Conservation (phyloP, 1,140 invertebrate species). For the Heliconius congener region DNA sequence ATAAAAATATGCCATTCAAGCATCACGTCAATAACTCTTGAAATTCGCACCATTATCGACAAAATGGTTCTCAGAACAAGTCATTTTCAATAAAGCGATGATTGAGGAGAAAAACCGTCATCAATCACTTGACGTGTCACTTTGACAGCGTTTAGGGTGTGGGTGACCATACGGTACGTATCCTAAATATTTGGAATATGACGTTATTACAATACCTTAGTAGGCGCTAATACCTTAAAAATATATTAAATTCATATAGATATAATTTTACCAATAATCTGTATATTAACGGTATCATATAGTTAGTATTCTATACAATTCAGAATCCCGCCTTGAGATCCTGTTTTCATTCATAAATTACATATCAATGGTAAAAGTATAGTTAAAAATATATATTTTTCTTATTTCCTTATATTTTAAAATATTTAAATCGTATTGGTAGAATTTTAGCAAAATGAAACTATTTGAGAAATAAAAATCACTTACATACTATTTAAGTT, state of each 20-base stretch:
- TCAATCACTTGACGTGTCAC: slow-evolving; percentile 66
- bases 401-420: too few relatives aligned
- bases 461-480: too few relatives aligned
- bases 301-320: too few relatives aligned
- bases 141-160: slow-evolving; percentile 50
- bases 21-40: slow-evolving; percentile 39
- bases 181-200: slow-evolving; percentile 41
- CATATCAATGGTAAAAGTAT: too few relatives aligned
- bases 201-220: slow-evolving; percentile 41
- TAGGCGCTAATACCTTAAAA: background rate
- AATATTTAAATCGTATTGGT: too few relatives aligned
- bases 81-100: slow-evolving; percentile 77
- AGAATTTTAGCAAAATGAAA: too few relatives aligned
- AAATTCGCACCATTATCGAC: slow-evolving; percentile 53
- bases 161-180: slow-evolving; percentile 48
- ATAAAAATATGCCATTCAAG: background rate
- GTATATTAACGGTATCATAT: too few relatives aligned
- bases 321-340: too few relatives aligned
- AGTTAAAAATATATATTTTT: too few relatives aligned
- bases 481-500: too few relatives aligned
- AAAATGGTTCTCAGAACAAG: slow-evolving; percentile 51
- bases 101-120: slow-evolving; percentile 64
- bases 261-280: background rate
- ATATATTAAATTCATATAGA: background rate
- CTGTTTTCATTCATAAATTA: too few relatives aligned